phyloP scores from a whole-genome alignment of 1,140 invertebrate genomes.

The Brachionus rotundiformis region DNA sequence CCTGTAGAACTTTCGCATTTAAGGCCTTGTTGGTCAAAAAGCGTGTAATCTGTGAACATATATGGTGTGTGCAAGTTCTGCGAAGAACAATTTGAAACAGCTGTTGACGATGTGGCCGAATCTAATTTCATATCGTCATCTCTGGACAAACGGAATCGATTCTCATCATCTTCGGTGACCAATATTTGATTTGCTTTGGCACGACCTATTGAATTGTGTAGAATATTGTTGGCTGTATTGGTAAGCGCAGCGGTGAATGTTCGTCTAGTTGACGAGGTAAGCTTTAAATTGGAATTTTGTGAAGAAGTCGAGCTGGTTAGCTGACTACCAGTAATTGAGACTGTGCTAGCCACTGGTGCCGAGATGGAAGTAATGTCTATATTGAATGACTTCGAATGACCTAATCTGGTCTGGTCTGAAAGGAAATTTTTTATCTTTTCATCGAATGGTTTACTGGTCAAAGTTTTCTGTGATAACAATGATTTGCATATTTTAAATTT shows the following conservation, averaged over 20 bases:
- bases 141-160: neutral
- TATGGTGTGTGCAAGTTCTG: conserved; percentile 14
- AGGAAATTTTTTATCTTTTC: conserved; percentile 11
- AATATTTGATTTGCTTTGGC: conserved; percentile 27
- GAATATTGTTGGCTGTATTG: neutral
- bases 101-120: conserved; percentile 26
- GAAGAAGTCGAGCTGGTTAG: neutral
- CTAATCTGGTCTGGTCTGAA: neutral
- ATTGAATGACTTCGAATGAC: neutral
- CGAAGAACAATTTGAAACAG: conserved; percentile 40
- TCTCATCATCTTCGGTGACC: conserved; percentile 23
- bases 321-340: conserved; percentile 24
- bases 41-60: neutral
- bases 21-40: conserved; percentile 19
- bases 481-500: conserved; percentile 39
- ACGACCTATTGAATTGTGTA: neutral
- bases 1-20: neutral
- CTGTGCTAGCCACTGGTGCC: conserved; percentile 39
- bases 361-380: conserved; percentile 46
- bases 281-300: neutral
- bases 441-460: neutral
- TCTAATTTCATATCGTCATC: neutral
- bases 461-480: neutral
- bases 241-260: conserved; percentile 15
- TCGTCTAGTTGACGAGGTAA: neutral